Evolutionary conservation across 2,888 invertebrate species (phyloP), one percentile per base, ranked within the genome.

Genomic region (Drosophila rubida): DNA sequence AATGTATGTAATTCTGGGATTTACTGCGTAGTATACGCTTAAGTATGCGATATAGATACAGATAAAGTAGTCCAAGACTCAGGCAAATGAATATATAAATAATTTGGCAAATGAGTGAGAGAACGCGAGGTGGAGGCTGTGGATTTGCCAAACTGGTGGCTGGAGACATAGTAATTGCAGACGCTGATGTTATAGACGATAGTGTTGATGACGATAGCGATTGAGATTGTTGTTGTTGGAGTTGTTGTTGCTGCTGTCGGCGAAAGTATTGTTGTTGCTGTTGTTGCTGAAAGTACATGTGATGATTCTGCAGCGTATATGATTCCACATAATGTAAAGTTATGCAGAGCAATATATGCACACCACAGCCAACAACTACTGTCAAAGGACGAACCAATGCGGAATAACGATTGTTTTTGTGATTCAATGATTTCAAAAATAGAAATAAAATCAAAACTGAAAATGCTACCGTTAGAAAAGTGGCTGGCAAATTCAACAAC

Each of bases 381-480:
- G 96, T 95, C 35, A 95, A 93, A 11, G 97, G 96, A 32, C 96
- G 94, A 80, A 97, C 96, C 72, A 96, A 91, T 80, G 94, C 94
- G 78, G 94, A 94, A 91, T 93, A 96, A 80, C 92, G 95, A 89
- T 92, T 96, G 92, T 92, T 95, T 93, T 94, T 96, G 92, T 95
- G 94, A 90, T 95, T 94, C 58, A 95, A 92, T 82, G 97, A 96
- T 84, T 96, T 96, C 62, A 96, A 95, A 19, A 98, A 93, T 23
- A 98, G 93, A 89, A 97, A 97, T 57, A 97, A 93, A 81, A 98
- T 96, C 23, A 98, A 94, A 54, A 97, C 95, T 44, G 97, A 95
- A 91, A 98, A 98, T 0, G 97, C 96, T n/a, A 97, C 95, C 16
- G 97, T 96, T 32, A 98, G 92, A 84, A 97, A 95, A 69, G 97